phyloP scores from a whole-genome alignment of 2,888 invertebrate genomes.

The Himalopsyche kuldschensis region DNA sequence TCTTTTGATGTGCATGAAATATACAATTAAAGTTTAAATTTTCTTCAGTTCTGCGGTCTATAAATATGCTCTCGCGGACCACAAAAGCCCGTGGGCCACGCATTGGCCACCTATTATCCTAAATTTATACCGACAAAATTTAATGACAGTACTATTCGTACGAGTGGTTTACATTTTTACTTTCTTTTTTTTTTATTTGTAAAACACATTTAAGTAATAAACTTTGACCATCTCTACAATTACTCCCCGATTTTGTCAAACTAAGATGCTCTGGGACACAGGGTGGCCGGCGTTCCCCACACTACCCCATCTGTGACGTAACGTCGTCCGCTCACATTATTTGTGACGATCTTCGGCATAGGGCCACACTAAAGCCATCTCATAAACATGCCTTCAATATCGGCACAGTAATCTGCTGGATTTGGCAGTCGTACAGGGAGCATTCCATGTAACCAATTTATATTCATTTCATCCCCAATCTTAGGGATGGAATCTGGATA shows the following conservation, averaged over 20 bases:
- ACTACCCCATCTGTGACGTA: constrained; percentile 48
- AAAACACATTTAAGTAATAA: not conserved
- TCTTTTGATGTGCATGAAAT: too few species aligned
- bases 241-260: not conserved
- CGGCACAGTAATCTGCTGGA: constrained; percentile 61
- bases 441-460: constrained; percentile 46
- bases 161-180: too few species aligned
- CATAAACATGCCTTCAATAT: constrained; percentile 49
- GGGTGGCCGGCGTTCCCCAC: constrained; percentile 16
- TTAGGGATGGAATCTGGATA: constrained; percentile 12
- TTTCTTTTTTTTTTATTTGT: not conserved
- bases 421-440: constrained; percentile 59
- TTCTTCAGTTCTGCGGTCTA: too few species aligned
- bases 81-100: too few species aligned
- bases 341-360: constrained; percentile 34
- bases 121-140: too few species aligned
- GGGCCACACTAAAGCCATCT: constrained; percentile 39
- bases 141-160: too few species aligned
- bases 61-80: too few species aligned
- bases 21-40: too few species aligned
- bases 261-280: not conserved
- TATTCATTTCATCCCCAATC: constrained; percentile 38
- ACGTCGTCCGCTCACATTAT: constrained; percentile 30
- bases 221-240: not conserved
- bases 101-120: too few species aligned